Percentiles rank a stretch among this genome's conserved stretches.
These are phyloP conservation scores for Apis cerana DNA, from an alignment of 1,140 invertebrate species.

Conservation along the genomic window DNA sequence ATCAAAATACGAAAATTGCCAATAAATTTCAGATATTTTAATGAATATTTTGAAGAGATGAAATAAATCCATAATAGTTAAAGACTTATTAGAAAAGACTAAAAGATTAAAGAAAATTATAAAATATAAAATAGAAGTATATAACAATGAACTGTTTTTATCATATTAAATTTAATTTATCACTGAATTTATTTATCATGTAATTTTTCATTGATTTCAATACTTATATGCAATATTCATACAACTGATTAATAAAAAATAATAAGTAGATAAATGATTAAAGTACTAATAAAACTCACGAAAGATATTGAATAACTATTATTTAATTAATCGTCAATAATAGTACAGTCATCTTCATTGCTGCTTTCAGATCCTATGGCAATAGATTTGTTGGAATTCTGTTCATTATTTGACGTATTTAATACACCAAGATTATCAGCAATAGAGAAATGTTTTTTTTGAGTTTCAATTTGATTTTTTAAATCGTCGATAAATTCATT, in stretches of 20 bases:
- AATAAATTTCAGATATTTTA: background rate
- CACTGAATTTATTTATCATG: background rate
- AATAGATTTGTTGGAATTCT: background rate
- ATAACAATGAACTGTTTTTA: background rate
- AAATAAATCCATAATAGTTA: no score
- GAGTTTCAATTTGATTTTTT: background rate
- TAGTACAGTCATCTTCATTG: conserved; percentile 52
- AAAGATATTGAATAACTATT: background rate
- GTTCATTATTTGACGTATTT: background rate
- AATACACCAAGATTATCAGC: background rate
- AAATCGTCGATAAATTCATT: background rate
- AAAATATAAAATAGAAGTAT: background rate
- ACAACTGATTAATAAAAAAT: background rate
- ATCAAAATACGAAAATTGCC: background rate
- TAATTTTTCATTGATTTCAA: background rate
- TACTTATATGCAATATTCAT: background rate
- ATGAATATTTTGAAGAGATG: background rate
- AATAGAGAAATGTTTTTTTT: background rate
- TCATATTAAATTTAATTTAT: background rate
- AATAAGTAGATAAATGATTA: background rate
- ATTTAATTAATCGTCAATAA: conserved; percentile 55
- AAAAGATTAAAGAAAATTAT: background rate
- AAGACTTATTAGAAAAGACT: background rate
- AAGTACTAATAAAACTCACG: conserved; percentile 9
- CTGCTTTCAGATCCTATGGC: background rate